Conservation (phyloP, 2,888 invertebrate genomes). For the Bursaphelenchus okinawaensis region DNA sequence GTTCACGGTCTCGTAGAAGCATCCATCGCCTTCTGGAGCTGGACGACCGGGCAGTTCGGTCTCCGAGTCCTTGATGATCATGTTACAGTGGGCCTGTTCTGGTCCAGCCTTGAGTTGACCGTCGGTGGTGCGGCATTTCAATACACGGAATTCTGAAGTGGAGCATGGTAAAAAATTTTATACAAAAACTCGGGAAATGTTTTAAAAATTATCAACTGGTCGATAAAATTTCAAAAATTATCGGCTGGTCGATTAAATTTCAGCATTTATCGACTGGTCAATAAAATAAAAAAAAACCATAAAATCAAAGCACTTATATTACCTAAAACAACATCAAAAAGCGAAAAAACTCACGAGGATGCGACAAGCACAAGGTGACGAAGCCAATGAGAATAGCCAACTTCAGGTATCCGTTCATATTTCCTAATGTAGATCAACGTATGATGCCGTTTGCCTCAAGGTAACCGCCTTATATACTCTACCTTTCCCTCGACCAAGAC, state of each 20-base stretch:
- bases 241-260: too few relatives aligned
- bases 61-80: constrained; percentile 49
- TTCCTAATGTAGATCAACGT: not conserved
- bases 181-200: too few relatives aligned
- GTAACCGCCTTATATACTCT: not conserved
- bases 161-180: too few relatives aligned
- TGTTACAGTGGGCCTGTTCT: constrained; percentile 40
- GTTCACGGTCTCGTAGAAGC: constrained; percentile 49
- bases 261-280: too few relatives aligned
- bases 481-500: not conserved
- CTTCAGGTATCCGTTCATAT: not conserved
- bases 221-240: too few relatives aligned
- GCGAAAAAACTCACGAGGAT: constrained; percentile 22
- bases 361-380: constrained; percentile 24
- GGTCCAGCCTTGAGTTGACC: constrained; percentile 46
- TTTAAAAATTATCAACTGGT: too few relatives aligned
- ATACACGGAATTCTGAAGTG: constrained; percentile 51
- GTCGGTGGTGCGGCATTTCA: constrained; percentile 53
- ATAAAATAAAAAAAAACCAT: too few relatives aligned
- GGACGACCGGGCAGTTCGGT: constrained; percentile 44
- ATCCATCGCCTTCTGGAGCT: constrained; percentile 50
- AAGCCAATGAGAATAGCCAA: constrained; percentile 15
- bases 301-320: too few relatives aligned
- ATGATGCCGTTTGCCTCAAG: not conserved
- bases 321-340: too few relatives aligned